A percentile compares a stretch with the other conserved stretches of the same genome.
Evolutionary conservation across 2,113 vertebrate species (phyloP).

Genomic region (Hippocampus zosterae): DNA sequence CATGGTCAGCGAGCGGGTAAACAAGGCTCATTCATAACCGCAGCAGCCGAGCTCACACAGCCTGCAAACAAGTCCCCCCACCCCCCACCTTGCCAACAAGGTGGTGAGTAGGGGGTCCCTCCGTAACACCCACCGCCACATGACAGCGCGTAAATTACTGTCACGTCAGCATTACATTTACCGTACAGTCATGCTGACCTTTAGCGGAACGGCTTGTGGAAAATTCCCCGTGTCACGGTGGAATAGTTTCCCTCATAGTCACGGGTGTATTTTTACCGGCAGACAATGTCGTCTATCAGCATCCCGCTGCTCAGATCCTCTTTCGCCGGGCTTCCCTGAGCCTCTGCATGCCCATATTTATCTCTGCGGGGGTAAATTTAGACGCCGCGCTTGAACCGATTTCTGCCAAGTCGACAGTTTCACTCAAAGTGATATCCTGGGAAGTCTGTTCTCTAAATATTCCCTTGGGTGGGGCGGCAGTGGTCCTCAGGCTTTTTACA

Average conservation of each 20-base stretch:
- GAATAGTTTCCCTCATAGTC: slow-evolving; percentile 75
- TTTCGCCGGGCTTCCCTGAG: slow-evolving; percentile 74
- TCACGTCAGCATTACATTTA: slow-evolving; percentile 44
- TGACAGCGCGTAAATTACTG: slow-evolving; percentile 20
- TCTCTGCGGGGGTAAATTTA: slow-evolving; percentile 74
- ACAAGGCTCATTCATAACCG: slow-evolving; percentile 76
- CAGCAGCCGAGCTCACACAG: slow-evolving; percentile 42
- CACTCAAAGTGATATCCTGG: slow-evolving; percentile 41
- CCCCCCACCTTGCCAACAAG: neutral
- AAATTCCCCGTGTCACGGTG: slow-evolving; percentile 72
- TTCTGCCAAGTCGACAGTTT: slow-evolving; percentile 74
- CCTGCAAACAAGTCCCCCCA: slow-evolving; percentile 20
- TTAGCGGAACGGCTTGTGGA: slow-evolving; percentile 59
- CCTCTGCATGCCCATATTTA: slow-evolving; percentile 75
- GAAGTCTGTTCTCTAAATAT: neutral
- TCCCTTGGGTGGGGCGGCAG: neutral
- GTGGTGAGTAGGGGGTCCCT: neutral
- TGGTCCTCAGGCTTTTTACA: neutral
- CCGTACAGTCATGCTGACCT: slow-evolving; percentile 58
- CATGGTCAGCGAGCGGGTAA: slow-evolving; percentile 70
- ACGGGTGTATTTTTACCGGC: slow-evolving; percentile 70
- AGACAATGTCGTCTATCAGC: slow-evolving; percentile 68
- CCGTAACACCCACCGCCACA: slow-evolving; percentile 14
- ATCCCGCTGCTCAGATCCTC: slow-evolving; percentile 57
- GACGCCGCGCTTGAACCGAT: slow-evolving; percentile 61